Base-by-base conservation (phyloP, 2,797 vertebrate genomes). In the Cyprinodon diabolis region DNA sequence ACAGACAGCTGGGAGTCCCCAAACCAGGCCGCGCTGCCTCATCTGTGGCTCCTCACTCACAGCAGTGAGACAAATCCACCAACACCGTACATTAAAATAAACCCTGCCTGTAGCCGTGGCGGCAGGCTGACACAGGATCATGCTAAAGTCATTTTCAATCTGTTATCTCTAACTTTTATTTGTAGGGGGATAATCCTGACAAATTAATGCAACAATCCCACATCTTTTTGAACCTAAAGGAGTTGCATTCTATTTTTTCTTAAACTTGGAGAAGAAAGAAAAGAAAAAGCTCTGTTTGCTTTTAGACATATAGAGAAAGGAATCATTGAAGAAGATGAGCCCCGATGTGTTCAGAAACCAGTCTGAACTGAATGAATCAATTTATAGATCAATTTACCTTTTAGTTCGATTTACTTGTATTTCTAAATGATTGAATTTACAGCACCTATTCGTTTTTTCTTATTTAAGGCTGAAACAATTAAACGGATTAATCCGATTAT, bases 1-100 rank as follows among this genome's bases (percentile, higher is more conserved):
- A 75, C 80, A 86, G 89, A 87, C 91, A 90, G 89, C 89, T 87
- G 81, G 77, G 77, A 84, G 85, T 91, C 84, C 86, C 49, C 84
- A 70, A 15, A 86, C 77, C 82, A 83, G 79, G 76, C 71, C 63
- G 69, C 57, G 60, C 67, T 1, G 67, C 75, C 76, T 87, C 76
- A 71, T 76, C 83, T 69, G 78, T 63, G 43, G 77, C 6, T 87
- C 84, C 73, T 80, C 43, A 69, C 79, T 78, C 15, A 62, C 72
- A 62, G 71, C 62, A 60, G 72, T 47, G 25, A 77, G 40, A 72
- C 74, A 80, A 74, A 81, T 74, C 73, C 76, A 79, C 74, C 81
- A 72, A 66, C 76, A 75, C 71, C 30, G 30, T 51, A 51, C 70
- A 65, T 45, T 51, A 68, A 86, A 69, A 63, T n/a, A 63, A 43